Base-by-base conservation (phyloP, 2,888 invertebrate species). In the Auanema freiburgensis region DNA sequence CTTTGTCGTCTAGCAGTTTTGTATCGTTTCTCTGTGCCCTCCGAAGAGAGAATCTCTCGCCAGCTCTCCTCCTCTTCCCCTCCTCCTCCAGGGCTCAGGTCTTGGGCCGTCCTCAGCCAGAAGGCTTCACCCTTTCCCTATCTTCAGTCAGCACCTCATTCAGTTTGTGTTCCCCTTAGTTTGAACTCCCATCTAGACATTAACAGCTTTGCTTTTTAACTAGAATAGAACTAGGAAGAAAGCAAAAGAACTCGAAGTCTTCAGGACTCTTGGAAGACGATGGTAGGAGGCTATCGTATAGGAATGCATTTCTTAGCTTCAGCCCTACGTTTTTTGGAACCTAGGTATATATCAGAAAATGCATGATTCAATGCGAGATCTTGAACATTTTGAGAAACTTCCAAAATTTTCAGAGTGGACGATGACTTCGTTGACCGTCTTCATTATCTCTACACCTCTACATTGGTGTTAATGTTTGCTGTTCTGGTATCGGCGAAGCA, bases 401-500 rank as follows among this genome's bases (percentile, higher is more conserved):
- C 59, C 54, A 43, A 25, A 4, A 25, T 33, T 72, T 72, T 21
- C 68, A 73, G 77, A 66, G 73, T 73, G 8, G 83, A 83, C 64
- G 83, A 83, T 71, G 80, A 83, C 57, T 74, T 79, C 53, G 79
- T 83, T 33, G 83, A 83, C 65, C 77, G 83, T 0, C 69, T 83
- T 24, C 79, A 82, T 63, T 83, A 82, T 64, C 71, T 83, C 56
- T 83, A 83, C 65, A 83, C 81, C 18, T 78, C 81, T n/a, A 81
- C 80, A 14, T 63, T 81, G 65, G 69, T 82, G 12, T 69, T 83
- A 53, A 83, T 83, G 79, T 83, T 86, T 76, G 85, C 86, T 59
- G 83, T 87, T 65, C 83, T 87, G 65, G 85, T 86, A 65, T 85
- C 86, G 62, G 86, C 86, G 55, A 85, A 86, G 71, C 85, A 87